Conservation (phyloP, 2,113 vertebrate species). For the Hirundichthys speculiger region DNA sequence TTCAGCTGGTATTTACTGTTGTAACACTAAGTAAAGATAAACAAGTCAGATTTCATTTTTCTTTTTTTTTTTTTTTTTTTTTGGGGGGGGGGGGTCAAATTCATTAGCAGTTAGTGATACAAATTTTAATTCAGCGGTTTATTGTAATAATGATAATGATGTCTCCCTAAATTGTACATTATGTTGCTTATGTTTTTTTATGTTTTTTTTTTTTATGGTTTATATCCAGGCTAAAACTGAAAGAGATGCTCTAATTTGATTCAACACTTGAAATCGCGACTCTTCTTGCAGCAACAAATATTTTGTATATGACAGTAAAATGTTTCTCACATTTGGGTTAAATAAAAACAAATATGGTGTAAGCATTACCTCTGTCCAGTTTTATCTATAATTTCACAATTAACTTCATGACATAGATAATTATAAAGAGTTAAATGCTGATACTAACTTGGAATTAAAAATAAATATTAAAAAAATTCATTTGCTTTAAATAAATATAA, state of each 20-base stretch:
- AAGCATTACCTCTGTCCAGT: conserved; percentile 9
- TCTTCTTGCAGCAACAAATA: background rate
- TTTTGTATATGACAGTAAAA: conserved; percentile 22
- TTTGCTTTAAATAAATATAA: conserved; percentile 99
- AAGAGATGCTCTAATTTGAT: conserved; percentile 4
- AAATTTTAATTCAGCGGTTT: background rate
- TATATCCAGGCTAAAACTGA: background rate
- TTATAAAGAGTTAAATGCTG: conserved; percentile 2
- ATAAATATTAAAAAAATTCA: conserved; percentile 41
- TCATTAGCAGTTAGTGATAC: too few relatives aligned
- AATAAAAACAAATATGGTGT: conserved; percentile 30
- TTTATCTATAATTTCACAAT: background rate
- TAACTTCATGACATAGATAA: conserved; percentile 1
- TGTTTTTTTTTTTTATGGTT: conserved; percentile 19
- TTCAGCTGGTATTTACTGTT: background rate
- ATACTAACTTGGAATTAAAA: conserved; percentile 48
- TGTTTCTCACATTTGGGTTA: conserved; percentile 41
- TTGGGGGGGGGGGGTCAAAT: too few relatives aligned
- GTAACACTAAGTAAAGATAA: background rate
- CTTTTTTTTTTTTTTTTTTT: too few relatives aligned
- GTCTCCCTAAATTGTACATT: conserved; percentile 9
- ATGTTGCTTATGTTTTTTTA: background rate
- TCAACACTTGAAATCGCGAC: background rate
- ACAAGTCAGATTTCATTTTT: too few relatives aligned
- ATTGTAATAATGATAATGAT: background rate